Base-by-base conservation (phyloP, 1,140 invertebrate species). In the Diploscapter pachys region DNA sequence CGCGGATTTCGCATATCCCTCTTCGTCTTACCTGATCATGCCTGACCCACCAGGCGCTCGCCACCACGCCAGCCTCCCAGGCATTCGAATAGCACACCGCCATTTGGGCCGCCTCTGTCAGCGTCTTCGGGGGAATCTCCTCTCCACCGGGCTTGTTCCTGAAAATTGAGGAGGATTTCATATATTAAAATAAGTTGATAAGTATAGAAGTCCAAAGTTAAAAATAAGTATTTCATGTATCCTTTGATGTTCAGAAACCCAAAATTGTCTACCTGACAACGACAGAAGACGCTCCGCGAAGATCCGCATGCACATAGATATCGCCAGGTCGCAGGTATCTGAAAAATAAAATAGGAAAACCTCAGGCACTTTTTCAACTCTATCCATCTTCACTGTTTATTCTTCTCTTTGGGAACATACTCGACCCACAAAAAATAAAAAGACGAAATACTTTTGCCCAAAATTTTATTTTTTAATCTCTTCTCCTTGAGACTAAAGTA, bases 31-130 rank as follows among this genome's bases (percentile, higher is more conserved):
- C 94, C 88, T 98, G 95, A 80, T 95, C 89, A 75, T 92, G 91
- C 85, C 92, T 89, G 4, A 99, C 97, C 95, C 96, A 99, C 91
- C 94, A 99, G 2, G 95, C 93, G 82, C 91, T 92, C 3, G 93
- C 92, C 9, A 96, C 89, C 48, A 98, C 92, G 88, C 98, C 97
- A 0, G 93, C 93, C 82, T 97, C 93, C 96, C 96, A 99, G 2
- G 95, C 94, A 81, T 92, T 91, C 87, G 94, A 95, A 87, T 96
- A 96, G 81, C 93, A 95, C 61, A 98, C 92, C 49, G 96, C 95
- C 91, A 98, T 96, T 6, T 91, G 92, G 1, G 94, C 97, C 57
- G 96, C 96, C 89, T 99, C 96, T 82, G 94, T 92, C 11, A 99
- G 88, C 0, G 95, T 96, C 88, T 94, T 94, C 2, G 95, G 95